Evolutionary conservation across 2,113 vertebrate species (phyloP).

Genomic region (Phocoena phocoena): DNA sequence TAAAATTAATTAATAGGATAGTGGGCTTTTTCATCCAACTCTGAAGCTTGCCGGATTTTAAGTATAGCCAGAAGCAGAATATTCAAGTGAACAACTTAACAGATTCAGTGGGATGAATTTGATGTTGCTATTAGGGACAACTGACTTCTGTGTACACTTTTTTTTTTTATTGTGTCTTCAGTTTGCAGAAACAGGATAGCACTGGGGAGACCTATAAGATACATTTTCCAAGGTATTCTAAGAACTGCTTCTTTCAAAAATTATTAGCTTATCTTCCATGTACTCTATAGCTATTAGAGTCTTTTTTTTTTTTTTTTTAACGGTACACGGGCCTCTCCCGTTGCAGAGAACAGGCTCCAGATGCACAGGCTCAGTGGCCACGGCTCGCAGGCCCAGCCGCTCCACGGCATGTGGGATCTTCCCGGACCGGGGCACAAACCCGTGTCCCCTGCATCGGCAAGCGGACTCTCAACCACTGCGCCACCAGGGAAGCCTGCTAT

Average conservation of each 20-base stretch:
- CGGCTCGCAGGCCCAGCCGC: too few relatives aligned
- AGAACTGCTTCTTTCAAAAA: neutral
- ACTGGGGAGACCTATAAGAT: neutral
- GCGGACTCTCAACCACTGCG: too few relatives aligned
- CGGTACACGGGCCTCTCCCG: too few relatives aligned
- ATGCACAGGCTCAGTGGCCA: too few relatives aligned
- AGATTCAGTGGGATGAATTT: conserved; percentile 19
- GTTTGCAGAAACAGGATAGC: neutral
- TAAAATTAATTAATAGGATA: conserved; percentile 24
- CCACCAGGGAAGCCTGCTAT: too few relatives aligned
- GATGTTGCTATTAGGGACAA: neutral
- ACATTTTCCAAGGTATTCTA: neutral
- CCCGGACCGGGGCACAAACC: too few relatives aligned
- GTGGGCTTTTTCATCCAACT: neutral
- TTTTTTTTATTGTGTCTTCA: neutral
- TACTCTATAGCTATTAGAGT: neutral
- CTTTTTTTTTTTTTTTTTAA: too few relatives aligned
- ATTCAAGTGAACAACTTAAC: neutral
- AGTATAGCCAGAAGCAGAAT: neutral
- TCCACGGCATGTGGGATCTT: too few relatives aligned
- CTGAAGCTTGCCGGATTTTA: conserved; percentile 15
- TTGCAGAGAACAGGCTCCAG: too few relatives aligned
- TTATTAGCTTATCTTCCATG: neutral
- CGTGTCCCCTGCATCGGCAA: too few relatives aligned
- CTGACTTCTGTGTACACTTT: neutral